Evolutionary conservation across 2,113 vertebrate species (phyloP).

Genomic region (Kryptolebias marmoratus): DNA sequence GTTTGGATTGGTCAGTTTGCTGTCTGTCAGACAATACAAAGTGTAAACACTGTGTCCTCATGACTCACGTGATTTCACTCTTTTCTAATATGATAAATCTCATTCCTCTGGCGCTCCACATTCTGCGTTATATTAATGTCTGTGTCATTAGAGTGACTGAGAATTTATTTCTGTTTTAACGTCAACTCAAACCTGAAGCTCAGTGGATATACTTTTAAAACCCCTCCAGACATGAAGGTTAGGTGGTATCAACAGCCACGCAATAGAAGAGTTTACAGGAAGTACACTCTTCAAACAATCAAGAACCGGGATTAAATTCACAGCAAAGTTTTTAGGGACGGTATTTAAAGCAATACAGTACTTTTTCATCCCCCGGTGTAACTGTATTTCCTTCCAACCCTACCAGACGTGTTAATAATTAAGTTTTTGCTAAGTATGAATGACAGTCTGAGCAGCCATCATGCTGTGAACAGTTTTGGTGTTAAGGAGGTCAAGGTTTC

Average conservation of each 20-base stretch:
- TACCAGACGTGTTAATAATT: background rate
- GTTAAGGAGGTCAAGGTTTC: background rate
- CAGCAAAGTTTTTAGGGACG: no score
- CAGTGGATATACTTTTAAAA: background rate
- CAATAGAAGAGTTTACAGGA: no score
- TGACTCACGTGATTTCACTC: no score
- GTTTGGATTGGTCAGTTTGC: background rate
- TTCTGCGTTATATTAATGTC: background rate
- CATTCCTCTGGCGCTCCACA: constrained; percentile 18
- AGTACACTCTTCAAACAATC: no score
- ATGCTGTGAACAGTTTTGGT: constrained; percentile 2
- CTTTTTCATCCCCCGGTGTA: no score
- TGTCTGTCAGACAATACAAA: no score
- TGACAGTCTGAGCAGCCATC: background rate
- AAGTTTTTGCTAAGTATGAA: background rate
- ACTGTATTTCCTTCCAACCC: background rate
- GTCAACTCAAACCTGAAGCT: constrained; percentile 4
- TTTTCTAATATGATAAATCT: background rate
- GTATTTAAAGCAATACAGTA: no score
- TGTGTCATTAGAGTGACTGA: constrained; percentile 4
- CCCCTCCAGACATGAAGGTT: no score
- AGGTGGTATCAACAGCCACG: no score
- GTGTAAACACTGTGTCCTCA: no score
- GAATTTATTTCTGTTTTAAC: constrained; percentile 14
- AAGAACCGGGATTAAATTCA: no score